Conservation (phyloP, 1,140 invertebrate genomes). For the Anastrepha ludens region DNA sequence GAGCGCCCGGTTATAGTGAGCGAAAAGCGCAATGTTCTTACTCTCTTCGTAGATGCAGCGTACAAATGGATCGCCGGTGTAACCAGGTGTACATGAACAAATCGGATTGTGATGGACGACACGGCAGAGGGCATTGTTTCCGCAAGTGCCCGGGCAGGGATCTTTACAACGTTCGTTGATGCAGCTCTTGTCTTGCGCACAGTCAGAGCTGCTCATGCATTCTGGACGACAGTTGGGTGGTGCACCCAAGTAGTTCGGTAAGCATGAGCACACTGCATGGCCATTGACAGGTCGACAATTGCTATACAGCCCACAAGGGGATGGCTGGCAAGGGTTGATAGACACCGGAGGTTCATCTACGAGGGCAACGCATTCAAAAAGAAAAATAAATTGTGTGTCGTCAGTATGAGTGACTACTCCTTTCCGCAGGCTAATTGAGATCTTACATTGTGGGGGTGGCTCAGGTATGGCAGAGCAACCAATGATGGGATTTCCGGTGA, state of each 20-base stretch:
- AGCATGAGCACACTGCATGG: slow-evolving; percentile 83
- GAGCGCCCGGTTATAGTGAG: not conserved
- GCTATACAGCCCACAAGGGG: slow-evolving; percentile 84
- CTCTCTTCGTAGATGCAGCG: slow-evolving; percentile 79
- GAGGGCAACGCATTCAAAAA: too few species aligned
- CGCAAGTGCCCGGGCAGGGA: slow-evolving; percentile 85
- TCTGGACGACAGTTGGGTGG: slow-evolving; percentile 84
- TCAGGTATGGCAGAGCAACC: slow-evolving; percentile 76
- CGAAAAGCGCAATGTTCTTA: slow-evolving; percentile 73
- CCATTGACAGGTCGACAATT: slow-evolving; percentile 80
- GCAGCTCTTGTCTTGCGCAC: slow-evolving; percentile 81
- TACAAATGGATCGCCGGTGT: slow-evolving; percentile 84
- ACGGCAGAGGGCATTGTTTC: slow-evolving; percentile 82
- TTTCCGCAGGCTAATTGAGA: not conserved
- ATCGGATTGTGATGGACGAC: slow-evolving; percentile 86
- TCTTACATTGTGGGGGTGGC: slow-evolving; percentile 53
- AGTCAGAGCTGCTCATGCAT: slow-evolving; percentile 85
- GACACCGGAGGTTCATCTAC: slow-evolving; percentile 73
- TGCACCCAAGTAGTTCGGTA: slow-evolving; percentile 80
- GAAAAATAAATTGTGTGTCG: not conserved
- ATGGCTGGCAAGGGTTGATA: slow-evolving; percentile 80
- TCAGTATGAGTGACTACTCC: not conserved
- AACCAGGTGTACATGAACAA: slow-evolving; percentile 82
- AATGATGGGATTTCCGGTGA: slow-evolving; percentile 84
- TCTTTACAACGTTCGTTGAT: slow-evolving; percentile 85